Percentiles rank a stretch among this genome's conserved stretches.
These are phyloP conservation scores for Ammodytes marinus DNA, from an alignment of 2,113 vertebrate genomes.

Conservation along the genomic window DNA sequence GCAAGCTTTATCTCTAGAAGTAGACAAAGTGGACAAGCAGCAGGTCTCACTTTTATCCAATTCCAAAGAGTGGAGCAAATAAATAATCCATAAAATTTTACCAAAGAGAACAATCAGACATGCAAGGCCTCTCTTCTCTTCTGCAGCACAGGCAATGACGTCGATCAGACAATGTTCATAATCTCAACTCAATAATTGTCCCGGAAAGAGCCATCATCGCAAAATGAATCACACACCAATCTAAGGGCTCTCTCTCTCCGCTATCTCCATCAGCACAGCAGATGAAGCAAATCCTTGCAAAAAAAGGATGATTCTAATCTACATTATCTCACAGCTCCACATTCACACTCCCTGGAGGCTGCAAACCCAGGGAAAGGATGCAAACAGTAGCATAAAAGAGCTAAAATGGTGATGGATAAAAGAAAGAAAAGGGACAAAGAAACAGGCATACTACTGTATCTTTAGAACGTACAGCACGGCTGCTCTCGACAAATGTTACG, in stretches of 20 bases:
- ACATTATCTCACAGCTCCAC: conserved; percentile 3
- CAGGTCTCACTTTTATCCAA: neutral
- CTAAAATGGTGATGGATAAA: neutral
- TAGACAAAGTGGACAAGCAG: neutral
- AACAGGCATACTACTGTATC: neutral
- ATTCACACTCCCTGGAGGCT: neutral
- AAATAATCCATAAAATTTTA: neutral
- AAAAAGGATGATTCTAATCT: conserved; percentile 43
- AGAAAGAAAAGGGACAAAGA: neutral
- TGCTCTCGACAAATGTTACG: conserved; percentile 59
- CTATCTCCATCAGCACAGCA: neutral
- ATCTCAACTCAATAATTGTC: conserved; percentile 37
- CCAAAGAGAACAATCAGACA: neutral
- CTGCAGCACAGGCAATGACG: neutral
- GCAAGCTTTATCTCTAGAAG: neutral
- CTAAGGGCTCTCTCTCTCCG: conserved; percentile 1
- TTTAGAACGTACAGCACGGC: conserved; percentile 13
- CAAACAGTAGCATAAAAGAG: conserved; percentile 6
- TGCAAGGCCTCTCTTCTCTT: conserved; percentile 8
- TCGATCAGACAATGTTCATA: conserved; percentile 31
- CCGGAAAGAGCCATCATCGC: conserved; percentile 30
- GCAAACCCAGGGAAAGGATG: neutral
- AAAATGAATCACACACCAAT: conserved; percentile 49
- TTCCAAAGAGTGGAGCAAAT: neutral
- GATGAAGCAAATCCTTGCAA: conserved; percentile 13